A percentile compares a stretch with the other conserved stretches of the same genome.
These are phyloP conservation scores for Ceyx melanurus DNA, from an alignment of 2,113 vertebrate genomes.

Conservation along the genomic window DNA sequence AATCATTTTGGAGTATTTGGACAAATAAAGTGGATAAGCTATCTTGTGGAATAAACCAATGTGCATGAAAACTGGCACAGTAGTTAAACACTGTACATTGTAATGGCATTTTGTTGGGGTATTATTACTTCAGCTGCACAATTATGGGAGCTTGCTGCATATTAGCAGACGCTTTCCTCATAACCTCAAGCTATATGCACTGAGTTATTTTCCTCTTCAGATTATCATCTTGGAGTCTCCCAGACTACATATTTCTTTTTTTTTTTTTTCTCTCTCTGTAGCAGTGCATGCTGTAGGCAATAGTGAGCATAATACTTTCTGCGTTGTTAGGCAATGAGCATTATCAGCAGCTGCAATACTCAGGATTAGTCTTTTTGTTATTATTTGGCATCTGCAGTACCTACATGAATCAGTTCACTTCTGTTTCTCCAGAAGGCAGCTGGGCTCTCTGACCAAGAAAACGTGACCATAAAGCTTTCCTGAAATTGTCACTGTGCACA, in stretches of 20 bases:
- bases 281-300: neutral
- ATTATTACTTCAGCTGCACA: constrained; percentile 49
- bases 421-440: constrained; percentile 35
- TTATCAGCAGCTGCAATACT: constrained; percentile 57
- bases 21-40: neutral
- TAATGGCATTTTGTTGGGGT: constrained; percentile 3
- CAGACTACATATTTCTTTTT: neutral
- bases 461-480: neutral
- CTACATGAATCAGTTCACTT: constrained; percentile 22
- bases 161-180: neutral
- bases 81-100: neutral
- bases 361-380: constrained; percentile 11
- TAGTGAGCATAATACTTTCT: constrained; percentile 31
- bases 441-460: constrained; percentile 12
- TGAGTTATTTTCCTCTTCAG: neutral
- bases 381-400: constrained; percentile 43
- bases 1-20: neutral
- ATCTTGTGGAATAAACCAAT: neutral
- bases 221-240: neutral
- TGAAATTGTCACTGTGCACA: neutral
- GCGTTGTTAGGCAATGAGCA: constrained; percentile 34
- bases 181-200: neutral
- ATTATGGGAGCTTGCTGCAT: constrained; percentile 13
- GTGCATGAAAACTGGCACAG: neutral
- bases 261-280: neutral